Conservation (phyloP, 2,797 vertebrate species). For the Anomalospiza imberbis region DNA sequence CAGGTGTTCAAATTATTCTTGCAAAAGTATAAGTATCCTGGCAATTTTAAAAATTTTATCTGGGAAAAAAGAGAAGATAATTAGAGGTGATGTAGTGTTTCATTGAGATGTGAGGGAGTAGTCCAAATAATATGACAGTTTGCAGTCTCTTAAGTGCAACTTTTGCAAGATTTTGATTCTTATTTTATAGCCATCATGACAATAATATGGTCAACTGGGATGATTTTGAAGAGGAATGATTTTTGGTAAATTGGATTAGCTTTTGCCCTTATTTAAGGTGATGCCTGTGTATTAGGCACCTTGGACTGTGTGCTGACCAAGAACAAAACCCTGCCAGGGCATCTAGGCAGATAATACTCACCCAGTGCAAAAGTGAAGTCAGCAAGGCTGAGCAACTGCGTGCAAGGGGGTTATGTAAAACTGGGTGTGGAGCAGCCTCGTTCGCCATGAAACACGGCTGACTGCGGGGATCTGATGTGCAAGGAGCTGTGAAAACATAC, state of each 20-base stretch:
- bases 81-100: background rate
- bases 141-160: background rate
- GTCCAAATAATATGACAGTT: background rate
- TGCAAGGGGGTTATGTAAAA: background rate
- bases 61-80: background rate
- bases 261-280: background rate
- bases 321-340: background rate
- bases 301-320: background rate
- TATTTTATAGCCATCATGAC: background rate
- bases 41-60: background rate
- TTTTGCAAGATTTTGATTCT: background rate
- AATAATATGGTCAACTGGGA: background rate
- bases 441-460: background rate
- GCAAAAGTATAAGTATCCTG: background rate
- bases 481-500: background rate
- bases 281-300: background rate
- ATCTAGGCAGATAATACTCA: background rate
- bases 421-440: conserved; percentile 3
- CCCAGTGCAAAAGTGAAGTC: background rate
- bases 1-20: background rate
- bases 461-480: background rate
- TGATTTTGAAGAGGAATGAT: background rate
- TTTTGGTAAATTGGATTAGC: background rate
- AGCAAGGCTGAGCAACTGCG: background rate
- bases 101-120: background rate